Evolutionary conservation across 2,797 vertebrate species (phyloP), one percentile per base, ranked within the genome.

Genomic region (Squalus acanthias): DNA sequence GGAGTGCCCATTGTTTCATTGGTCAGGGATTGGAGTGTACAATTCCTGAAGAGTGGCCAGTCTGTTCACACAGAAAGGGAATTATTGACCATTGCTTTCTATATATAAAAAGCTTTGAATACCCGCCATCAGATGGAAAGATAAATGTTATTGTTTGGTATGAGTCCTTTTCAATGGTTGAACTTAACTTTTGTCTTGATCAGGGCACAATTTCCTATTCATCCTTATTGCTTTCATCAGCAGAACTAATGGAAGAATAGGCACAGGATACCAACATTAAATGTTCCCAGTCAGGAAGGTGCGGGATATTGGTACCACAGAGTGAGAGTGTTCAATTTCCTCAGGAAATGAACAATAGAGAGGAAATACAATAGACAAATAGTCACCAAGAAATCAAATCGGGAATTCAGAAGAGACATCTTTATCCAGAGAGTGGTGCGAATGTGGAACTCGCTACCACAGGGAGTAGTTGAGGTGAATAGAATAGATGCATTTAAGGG

Each of bases 211-310:
- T 63, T 92, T 92, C 89, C 89, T 92, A 13, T n/a, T 65, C 33
- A 63, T 63, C 12, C 89, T 65, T 92, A 63, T n/a, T 92, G 33
- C 89, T 92, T 65, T 92, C 89, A 92, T 92, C 60, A 92, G 60
- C 89, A 67, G 33, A 39, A 3, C 76, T 67, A 65, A 17, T 63
- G 7, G 63, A 67, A 8, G 60, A 92, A 92, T 29, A 65, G 53
- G 89, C 12, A 63, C 89, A 65, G 89, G 89, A 92, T 92, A 67
- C 5, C 29, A 39, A 33, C 33, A 65, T n/a, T n/a, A 92, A 92
- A 63, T 65, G 60, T 92, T 92, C 33, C 60, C 33, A 65, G 89
- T 92, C 63, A 65, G 33, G 89, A 92, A 92, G 60, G 60, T 92
- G 33, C 33, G 17, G 63, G 89, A 3, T 92, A 63, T 33, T 92